phyloP scores from a whole-genome alignment of 2,888 invertebrate species.

The Sipha maydis region DNA sequence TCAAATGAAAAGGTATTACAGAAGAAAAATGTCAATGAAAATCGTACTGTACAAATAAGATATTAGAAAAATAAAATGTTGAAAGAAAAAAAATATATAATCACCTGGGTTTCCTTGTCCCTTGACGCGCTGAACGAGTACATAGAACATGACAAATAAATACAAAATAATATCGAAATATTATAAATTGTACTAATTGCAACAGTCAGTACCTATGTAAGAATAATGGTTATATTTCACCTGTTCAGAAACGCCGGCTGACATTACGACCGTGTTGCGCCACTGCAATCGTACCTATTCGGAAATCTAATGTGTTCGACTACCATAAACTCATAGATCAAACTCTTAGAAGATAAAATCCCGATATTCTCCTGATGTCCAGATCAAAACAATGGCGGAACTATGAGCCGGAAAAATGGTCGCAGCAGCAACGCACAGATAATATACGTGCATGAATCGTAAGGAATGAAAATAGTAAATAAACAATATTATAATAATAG shows the following conservation, averaged over 20 bases:
- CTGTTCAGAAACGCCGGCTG: conserved; percentile 92
- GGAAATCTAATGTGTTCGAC: conserved; percentile 13
- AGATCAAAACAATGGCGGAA: conserved; percentile 47
- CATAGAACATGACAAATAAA: conserved; percentile 66
- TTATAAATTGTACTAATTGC: conserved; percentile 65
- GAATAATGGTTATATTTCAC: conserved; percentile 70
- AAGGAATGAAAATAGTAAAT: not conserved
- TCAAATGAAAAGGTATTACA: too few species aligned
- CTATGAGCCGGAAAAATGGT: conserved; percentile 4
- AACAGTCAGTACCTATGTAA: conserved; percentile 65
- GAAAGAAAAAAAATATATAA: conserved; percentile 60
- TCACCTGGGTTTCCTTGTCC: conserved; percentile 86
- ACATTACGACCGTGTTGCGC: conserved; percentile 71
- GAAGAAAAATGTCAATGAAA: too few species aligned
- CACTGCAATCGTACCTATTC: not conserved
- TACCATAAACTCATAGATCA: not conserved
- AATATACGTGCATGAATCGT: not conserved
- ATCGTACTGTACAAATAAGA: too few species aligned
- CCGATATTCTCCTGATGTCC: not conserved
- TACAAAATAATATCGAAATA: conserved; percentile 64
- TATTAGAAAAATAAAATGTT: too few species aligned
- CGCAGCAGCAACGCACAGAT: conserved; percentile 3
- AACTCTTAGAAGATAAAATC: not conserved
- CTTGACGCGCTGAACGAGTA: conserved; percentile 79
- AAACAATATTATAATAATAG: not conserved